Conservation (phyloP, 2,113 vertebrate genomes). For the Podarcis muralis region DNA sequence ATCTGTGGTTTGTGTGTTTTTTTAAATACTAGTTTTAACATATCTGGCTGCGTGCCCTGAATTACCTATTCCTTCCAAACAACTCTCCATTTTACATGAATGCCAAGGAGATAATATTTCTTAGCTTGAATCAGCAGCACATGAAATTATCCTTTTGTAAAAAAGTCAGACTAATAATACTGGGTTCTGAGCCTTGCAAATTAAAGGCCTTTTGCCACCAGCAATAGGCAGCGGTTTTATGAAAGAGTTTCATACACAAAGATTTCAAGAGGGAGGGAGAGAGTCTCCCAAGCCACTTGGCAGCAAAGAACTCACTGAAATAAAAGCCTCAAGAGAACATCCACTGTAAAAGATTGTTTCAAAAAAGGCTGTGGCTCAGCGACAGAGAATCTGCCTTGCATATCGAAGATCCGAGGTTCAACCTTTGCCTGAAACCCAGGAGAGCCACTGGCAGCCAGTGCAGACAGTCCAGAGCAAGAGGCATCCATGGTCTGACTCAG, state of each 20-base stretch:
- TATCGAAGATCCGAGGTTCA: no score
- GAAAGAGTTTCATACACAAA: conserved; percentile 6
- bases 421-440: no score
- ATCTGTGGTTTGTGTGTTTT: no score
- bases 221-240: conserved; percentile 25
- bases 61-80: conserved; percentile 25
- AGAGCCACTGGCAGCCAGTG: no score
- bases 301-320: conserved; percentile 37
- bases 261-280: conserved; percentile 27
- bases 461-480: no score
- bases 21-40: background rate
- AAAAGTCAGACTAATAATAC: conserved; percentile 16
- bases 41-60: background rate
- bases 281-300: background rate
- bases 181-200: conserved; percentile 32
- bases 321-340: conserved; percentile 34
- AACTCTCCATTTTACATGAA: background rate
- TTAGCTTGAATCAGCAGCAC: fast-evolving
- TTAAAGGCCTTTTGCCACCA: conserved; percentile 23
- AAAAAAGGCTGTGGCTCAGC: no score
- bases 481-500: no score
- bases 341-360: conserved; percentile 3
- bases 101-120: conserved; percentile 4
- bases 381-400: no score
- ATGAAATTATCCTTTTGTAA: conserved; percentile 32